Evolutionary conservation across 2,113 vertebrate species (phyloP).

Genomic region (Eulemur rufifrons): DNA sequence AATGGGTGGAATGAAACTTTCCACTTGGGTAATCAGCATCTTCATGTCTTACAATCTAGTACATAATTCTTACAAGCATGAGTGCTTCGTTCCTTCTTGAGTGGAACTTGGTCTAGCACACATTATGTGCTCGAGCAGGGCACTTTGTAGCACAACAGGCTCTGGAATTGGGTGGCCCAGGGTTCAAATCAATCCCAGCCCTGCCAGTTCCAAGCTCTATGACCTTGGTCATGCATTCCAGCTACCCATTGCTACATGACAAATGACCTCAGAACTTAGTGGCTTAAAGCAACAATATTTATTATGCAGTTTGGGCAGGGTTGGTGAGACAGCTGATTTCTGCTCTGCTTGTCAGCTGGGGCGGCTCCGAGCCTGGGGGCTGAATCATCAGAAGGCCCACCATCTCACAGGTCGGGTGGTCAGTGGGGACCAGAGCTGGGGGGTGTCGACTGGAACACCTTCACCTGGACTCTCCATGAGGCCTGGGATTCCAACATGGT

Average conservation of each 20-base stretch:
- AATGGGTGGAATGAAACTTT: constrained; percentile 23
- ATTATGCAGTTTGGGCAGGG: constrained; percentile 8
- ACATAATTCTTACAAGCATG: neutral
- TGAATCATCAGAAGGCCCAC: neutral
- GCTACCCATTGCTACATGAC: neutral
- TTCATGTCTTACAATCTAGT: neutral
- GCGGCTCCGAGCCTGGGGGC: neutral
- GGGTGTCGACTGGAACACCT: neutral
- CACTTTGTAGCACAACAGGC: neutral
- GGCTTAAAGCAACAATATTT: constrained; percentile 52
- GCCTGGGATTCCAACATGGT: neutral
- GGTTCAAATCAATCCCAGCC: neutral
- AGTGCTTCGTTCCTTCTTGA: neutral
- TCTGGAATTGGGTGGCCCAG: neutral
- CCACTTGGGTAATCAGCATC: neutral
- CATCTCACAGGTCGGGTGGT: neutral
- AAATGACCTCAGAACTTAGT: neutral
- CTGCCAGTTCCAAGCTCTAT: neutral
- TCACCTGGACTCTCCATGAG: neutral
- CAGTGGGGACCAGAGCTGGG: neutral
- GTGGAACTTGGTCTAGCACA: neutral
- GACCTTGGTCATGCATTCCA: constrained; percentile 35
- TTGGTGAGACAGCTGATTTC: constrained; percentile 6
- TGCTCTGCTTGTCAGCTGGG: neutral
- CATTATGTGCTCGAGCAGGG: neutral